Conservation (phyloP, 1,140 invertebrate species). For the Magallana angulata region DNA sequence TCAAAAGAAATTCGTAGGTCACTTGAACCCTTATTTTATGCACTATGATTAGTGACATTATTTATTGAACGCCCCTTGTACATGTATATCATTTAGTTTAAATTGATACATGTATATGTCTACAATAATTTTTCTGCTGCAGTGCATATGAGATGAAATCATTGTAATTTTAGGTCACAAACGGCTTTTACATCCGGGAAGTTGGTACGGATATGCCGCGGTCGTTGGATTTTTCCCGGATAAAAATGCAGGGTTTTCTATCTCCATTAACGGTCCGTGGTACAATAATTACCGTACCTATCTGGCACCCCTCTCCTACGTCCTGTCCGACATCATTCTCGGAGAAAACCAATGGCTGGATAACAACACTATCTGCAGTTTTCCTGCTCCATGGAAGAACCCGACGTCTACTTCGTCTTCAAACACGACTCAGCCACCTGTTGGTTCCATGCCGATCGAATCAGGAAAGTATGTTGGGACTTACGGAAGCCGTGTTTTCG, state of each 20-base stretch:
- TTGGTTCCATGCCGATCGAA: background rate
- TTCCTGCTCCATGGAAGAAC: constrained; percentile 11
- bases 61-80: no score
- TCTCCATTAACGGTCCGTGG: constrained; percentile 26
- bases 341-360: background rate
- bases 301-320: background rate
- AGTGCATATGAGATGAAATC: no score
- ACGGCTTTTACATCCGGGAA: background rate
- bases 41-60: no score
- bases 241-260: background rate
- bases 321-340: constrained; percentile 16
- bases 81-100: no score
- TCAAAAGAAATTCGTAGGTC: no score
- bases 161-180: background rate
- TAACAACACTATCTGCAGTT: background rate
- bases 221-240: background rate
- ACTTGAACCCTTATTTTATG: no score
- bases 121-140: no score
- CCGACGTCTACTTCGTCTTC: background rate
- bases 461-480: background rate
- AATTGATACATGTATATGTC: no score
- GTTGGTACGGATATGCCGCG: background rate
- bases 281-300: background rate
- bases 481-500: background rate
- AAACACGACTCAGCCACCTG: background rate